A percentile compares a stretch with the other conserved stretches of the same genome.
phyloP scores from a whole-genome alignment of 2,888 invertebrate genomes.

The Lumbricus terrestris region DNA sequence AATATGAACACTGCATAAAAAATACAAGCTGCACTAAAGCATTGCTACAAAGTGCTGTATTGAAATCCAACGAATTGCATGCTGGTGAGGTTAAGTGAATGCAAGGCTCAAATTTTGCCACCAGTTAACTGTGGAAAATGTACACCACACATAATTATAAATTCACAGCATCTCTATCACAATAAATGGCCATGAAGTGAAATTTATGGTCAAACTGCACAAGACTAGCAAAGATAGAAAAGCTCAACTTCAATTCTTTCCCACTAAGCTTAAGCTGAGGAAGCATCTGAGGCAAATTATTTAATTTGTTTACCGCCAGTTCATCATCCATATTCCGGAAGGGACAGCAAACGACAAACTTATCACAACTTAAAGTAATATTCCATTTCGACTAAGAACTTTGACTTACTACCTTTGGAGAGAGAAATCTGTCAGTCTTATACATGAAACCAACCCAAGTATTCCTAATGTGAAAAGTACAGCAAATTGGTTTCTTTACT shows the following conservation, averaged over 20 bases:
- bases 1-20: not conserved
- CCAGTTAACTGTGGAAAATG: not conserved
- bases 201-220: not conserved
- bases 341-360: not conserved
- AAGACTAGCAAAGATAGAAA: not conserved
- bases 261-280: not conserved
- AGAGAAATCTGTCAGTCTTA: not conserved
- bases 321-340: not conserved
- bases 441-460: not conserved
- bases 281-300: not conserved
- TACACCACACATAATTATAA: not conserved
- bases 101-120: not conserved
- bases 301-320: not conserved
- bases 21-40: not conserved
- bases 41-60: not conserved
- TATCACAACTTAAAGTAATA: not conserved
- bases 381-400: not conserved
- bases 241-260: not conserved
- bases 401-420: not conserved
- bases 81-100: not conserved
- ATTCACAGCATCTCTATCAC: not conserved
- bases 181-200: not conserved
- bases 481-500: not conserved
- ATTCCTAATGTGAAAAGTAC: not conserved
- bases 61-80: not conserved